phyloP scores from a whole-genome alignment of 2,888 invertebrate species.

The Ctena decussata region DNA sequence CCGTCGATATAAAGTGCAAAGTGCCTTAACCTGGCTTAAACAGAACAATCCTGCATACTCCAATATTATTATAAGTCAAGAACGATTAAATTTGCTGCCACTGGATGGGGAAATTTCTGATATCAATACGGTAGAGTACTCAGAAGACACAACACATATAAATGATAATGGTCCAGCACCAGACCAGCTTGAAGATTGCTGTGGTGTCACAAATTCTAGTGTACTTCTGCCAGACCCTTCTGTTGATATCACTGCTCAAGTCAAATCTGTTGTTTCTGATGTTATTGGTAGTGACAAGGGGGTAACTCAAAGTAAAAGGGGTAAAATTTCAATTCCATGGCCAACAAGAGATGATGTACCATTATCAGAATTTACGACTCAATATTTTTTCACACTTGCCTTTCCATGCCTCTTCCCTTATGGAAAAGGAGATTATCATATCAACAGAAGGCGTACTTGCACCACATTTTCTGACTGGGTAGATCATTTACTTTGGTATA shows the following conservation, averaged over 20 bases:
- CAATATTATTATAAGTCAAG: slow-evolving; percentile 41
- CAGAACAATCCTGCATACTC: slow-evolving; percentile 53
- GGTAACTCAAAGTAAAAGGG: neutral
- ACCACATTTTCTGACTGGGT: slow-evolving; percentile 24
- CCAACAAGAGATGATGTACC: slow-evolving; percentile 34
- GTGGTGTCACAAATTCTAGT: neutral
- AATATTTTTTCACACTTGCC: slow-evolving; percentile 39
- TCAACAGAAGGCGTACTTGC: slow-evolving; percentile 23
- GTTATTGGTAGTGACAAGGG: neutral
- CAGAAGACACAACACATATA: neutral
- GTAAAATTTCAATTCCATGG: neutral
- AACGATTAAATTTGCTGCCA: slow-evolving; percentile 37
- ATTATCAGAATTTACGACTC: slow-evolving; percentile 45
- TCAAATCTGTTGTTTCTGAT: neutral
- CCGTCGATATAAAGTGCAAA: slow-evolving; percentile 41
- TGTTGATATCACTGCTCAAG: neutral
- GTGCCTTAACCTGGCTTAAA: slow-evolving; percentile 53
- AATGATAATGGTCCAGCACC: neutral
- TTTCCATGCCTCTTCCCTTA: slow-evolving; percentile 38
- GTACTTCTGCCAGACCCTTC: neutral
- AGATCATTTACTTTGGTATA: neutral
- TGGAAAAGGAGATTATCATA: slow-evolving; percentile 28
- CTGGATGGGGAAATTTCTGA: slow-evolving; percentile 29
- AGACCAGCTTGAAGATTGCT: neutral
- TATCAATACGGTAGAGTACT: neutral